These are phyloP conservation scores for Typhlomys cinereus DNA, from an alignment of 2,113 vertebrate species.

Conservation along the genomic window DNA sequence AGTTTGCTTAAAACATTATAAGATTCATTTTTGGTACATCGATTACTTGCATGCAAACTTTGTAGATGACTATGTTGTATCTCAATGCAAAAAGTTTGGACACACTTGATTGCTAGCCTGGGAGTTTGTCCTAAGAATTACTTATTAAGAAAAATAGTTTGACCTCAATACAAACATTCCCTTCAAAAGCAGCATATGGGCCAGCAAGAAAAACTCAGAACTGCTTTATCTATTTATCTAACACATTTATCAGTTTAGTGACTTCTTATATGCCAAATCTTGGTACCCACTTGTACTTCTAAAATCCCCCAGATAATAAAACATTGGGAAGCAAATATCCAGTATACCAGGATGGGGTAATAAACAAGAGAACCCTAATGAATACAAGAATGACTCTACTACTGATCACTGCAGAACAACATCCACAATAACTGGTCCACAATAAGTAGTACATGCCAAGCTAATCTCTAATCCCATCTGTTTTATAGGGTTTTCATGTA, in stretches of 20 bases:
- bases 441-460: not conserved
- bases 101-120: not conserved
- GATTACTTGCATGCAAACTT: not conserved
- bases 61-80: no score
- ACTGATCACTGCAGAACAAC: constrained; percentile 11
- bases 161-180: not conserved
- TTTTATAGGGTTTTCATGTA: constrained; percentile 21
- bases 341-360: not conserved
- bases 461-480: constrained; percentile 17
- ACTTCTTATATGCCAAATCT: not conserved
- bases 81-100: not conserved
- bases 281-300: not conserved
- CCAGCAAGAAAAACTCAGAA: no score
- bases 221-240: not conserved
- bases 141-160: constrained; percentile 32
- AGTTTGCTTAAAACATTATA: not conserved
- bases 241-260: not conserved
- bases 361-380: not conserved
- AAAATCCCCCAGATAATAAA: not conserved
- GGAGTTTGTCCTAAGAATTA: not conserved
- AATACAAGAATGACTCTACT: not conserved
- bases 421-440: not conserved
- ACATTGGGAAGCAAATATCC: constrained; percentile 12
- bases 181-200: no score
- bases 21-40: not conserved